Evolutionary conservation across 2,888 invertebrate genomes (phyloP).

Genomic region (Podotricha telesiphe): DNA sequence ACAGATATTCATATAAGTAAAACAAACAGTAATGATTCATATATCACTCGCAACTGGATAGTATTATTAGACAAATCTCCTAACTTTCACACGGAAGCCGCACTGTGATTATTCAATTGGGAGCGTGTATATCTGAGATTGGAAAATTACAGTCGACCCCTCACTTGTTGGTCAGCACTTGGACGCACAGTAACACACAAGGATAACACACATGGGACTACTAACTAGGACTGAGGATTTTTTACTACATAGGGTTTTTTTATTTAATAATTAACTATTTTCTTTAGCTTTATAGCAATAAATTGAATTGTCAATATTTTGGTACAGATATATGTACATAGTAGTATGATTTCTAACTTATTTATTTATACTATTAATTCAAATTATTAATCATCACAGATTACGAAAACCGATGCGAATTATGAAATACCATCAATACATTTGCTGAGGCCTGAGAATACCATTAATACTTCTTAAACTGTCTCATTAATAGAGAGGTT

Average conservation of each 20-base stretch:
- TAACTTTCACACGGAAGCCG: conserved; percentile 63
- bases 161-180: conserved; percentile 41
- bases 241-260: too few species aligned
- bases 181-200: background rate
- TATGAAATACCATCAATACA: background rate
- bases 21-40: background rate
- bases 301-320: too few species aligned
- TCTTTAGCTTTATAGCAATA: too few species aligned
- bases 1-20: background rate
- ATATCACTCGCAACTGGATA: conserved; percentile 6
- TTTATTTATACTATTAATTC: too few species aligned
- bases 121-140: conserved; percentile 48
- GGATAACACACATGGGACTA: conserved; percentile 14
- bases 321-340: too few species aligned
- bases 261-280: too few species aligned
- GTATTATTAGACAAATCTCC: conserved; percentile 24
- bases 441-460: background rate
- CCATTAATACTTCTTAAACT: too few species aligned
- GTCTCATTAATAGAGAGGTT: too few species aligned
- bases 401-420: background rate
- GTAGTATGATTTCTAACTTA: too few species aligned
- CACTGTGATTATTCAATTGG: conserved; percentile 55
- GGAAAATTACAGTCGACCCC: conserved; percentile 53
- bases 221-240: background rate
- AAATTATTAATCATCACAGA: background rate